Evolutionary conservation across 2,113 vertebrate species (phyloP), one percentile per base, ranked within the genome.

Genomic region (Anser cygnoides): DNA sequence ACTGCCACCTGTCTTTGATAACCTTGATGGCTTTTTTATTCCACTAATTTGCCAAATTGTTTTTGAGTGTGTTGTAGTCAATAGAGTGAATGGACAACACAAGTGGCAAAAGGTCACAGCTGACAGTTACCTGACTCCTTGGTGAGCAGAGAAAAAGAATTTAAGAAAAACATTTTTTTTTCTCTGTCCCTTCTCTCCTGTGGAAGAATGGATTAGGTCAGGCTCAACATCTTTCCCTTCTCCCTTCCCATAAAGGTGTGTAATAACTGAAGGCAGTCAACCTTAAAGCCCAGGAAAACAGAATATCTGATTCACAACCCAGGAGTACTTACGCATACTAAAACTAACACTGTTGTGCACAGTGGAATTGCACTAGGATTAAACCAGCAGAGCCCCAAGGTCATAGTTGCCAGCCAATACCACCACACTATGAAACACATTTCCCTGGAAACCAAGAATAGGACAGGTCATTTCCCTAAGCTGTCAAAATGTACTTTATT

Each of bases 401-500:
- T 92, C 92, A 95, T 57, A 82, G 66, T 62, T 78, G 44, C 58
- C 66, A 87, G 77, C 62, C 35, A 58, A 66, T 44, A 54, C 70
- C 44, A 91, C 82, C 77, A 87, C 92, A 68, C 26, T 62, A 89
- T 29, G 80, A 94, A 93, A 93, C 41, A 21, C 28, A 83, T 82
- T 74, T 95, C 94, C 62, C 74, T 88, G 70, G 92, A 91, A 95
- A 88, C 58, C 50, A 83, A 52, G 78, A 92, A 55, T 14, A 89
- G 81, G 85, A 91, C 76, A 91, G 72, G 73, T 87, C 88, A 71
- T 23, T 23, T 73, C 89, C 71, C 78, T 66, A 74, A 92, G 80
- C 78, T 94, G 91, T 95, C 93, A 94, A 94, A 95, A 88, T 84
- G 44, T 85, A 78, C 68, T 82, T 87, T 87, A 83, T 52, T 77